Evolutionary conservation across 2,888 invertebrate species (phyloP), one percentile per base, ranked within the genome.

Genomic region (Torymus auratus): DNA sequence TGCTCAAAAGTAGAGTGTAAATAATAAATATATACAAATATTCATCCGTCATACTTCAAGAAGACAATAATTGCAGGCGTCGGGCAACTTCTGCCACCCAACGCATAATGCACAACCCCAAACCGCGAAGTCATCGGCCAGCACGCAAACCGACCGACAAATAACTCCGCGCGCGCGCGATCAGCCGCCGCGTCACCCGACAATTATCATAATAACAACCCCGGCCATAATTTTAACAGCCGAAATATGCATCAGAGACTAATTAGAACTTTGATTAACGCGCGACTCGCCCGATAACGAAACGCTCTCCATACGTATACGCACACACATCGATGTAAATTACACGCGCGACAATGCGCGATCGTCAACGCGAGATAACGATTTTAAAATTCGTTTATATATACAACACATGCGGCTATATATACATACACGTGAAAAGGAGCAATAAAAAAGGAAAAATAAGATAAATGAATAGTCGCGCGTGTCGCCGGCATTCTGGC

Each of bases 191-290:
- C 41, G 41, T 41, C 41, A 41, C 41, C 41, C 41, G 7, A 41
- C 41, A 41, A 41, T 41, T 41, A 55, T 14, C 17, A 58, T 17
- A 55, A 55, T 52, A 20, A 62, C 68, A 55, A 62, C n/a, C 17
- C 10, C 17, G 52, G 55, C 60, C 11, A 68, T 75, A 68, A 69
- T 55, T 76, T 76, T 69, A 20, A 69, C 41, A 20, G 62, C 14
- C 55, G 41, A 56, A 76, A 69, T 62, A 69, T 62, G 23, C 56
- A 58, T 78, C 53, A 23, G 70, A 52, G 62, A 62, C 76, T 69
- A 69, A 76, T 76, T 77, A 77, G 28, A 62, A 78, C 11, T 64
- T 58, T 73, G 70, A 80, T 80, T 69, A 74, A 74, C 65, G 74
- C 41, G 20, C 14, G 13, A 17, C 12, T 3, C 2, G 5, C n/a